Evolutionary conservation across 1,140 invertebrate species (phyloP).

Genomic region (Holotrichia oblita): DNA sequence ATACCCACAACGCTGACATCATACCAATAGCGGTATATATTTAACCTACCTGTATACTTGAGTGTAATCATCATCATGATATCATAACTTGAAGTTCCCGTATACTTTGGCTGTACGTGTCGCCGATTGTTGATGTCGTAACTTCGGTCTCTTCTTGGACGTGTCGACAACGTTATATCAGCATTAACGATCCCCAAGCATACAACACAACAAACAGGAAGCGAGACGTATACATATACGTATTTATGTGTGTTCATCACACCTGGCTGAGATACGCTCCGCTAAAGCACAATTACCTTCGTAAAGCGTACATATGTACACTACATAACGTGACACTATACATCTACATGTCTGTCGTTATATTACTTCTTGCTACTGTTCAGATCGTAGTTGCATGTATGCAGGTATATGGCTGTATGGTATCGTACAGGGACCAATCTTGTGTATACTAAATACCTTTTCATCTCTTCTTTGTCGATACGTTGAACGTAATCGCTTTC

Average conservation of each 20-base stretch:
- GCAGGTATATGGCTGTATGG: background rate
- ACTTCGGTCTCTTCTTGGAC: conserved; percentile 20
- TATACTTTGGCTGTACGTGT: background rate
- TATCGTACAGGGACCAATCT: background rate
- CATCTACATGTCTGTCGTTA: conserved; percentile 6
- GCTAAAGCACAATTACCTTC: conserved; percentile 24
- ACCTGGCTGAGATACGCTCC: conserved; percentile 16
- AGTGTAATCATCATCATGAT: background rate
- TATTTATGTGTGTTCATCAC: conserved; percentile 36
- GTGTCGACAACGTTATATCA: conserved; percentile 35
- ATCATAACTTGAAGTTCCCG: conserved; percentile 10
- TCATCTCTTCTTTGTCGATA: background rate
- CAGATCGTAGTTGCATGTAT: background rate
- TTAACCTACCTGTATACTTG: no score
- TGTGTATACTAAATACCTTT: background rate
- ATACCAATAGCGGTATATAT: no score
- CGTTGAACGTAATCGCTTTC: background rate
- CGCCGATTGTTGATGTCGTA: background rate
- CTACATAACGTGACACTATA: background rate
- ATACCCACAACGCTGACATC: no score
- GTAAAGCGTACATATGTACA: background rate
- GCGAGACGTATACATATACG: background rate
- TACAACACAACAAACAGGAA: conserved; percentile 28
- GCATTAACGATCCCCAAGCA: conserved; percentile 26
- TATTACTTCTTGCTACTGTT: background rate